Evolutionary conservation across 2,113 vertebrate genomes (phyloP).

Genomic region (Addax nasomaculatus): DNA sequence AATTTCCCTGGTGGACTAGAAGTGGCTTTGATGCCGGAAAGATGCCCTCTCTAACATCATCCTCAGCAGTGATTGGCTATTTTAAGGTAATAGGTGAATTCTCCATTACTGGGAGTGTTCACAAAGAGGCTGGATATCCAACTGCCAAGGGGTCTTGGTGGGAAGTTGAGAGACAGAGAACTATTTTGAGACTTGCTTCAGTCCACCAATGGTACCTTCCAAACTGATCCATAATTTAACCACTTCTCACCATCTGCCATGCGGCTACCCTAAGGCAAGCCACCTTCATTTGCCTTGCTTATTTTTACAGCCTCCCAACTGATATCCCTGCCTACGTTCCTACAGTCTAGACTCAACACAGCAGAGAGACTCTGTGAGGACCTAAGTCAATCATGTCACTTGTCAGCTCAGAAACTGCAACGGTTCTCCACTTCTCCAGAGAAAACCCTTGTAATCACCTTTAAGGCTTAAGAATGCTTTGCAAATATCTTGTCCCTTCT

Average conservation of each 20-base stretch:
- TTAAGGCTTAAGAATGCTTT: not conserved
- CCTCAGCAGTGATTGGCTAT: not conserved
- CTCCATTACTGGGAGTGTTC: not conserved
- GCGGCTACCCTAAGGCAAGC: not conserved
- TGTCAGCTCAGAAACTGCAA: not conserved
- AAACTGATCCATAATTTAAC: not conserved
- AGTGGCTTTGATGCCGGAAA: not conserved
- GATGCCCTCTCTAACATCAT: not conserved
- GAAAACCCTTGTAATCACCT: not conserved
- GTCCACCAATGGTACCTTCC: not conserved
- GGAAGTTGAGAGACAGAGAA: not conserved
- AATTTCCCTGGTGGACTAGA: not conserved
- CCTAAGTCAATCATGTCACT: not conserved
- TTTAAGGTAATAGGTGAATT: not conserved
- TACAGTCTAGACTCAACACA: not conserved
- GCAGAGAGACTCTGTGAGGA: not conserved
- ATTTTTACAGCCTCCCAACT: not conserved
- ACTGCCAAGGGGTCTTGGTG: not conserved
- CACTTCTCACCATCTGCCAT: not conserved
- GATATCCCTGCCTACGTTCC: not conserved
- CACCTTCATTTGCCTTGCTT: not conserved
- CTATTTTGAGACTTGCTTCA: not conserved
- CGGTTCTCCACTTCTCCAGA: not conserved
- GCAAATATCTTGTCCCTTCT: no score
- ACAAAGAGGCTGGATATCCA: not conserved